Conservation (phyloP, 92 coral and sea anemone species). For the Virgularia gustaviana region DNA sequence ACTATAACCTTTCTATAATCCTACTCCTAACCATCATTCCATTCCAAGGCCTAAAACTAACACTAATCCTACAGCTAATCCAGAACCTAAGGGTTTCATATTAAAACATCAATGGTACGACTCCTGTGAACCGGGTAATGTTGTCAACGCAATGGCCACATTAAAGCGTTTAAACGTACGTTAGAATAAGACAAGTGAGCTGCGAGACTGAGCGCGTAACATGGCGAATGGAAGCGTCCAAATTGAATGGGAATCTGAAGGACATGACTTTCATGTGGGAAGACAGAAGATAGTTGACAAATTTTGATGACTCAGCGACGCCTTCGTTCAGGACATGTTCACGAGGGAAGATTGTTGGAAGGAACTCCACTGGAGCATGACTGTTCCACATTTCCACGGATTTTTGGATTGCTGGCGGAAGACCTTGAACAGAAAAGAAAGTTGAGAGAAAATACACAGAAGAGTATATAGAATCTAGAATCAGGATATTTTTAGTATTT, state of each 20-base stretch:
- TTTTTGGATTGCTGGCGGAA: conserved; percentile 64
- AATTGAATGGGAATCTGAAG: conserved; percentile 62
- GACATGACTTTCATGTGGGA: conserved; percentile 89
- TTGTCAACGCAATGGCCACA: no score
- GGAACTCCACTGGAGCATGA: conserved; percentile 58
- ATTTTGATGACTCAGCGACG: conserved; percentile 47
- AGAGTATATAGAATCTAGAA: background rate
- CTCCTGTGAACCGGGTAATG: no score
- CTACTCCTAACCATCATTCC: no score
- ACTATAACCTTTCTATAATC: no score
- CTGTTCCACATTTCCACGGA: conserved; percentile 82
- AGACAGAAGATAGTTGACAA: conserved; percentile 67
- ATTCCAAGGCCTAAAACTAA: no score
- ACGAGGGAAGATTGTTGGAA: conserved; percentile 64
- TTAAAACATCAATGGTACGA: no score
- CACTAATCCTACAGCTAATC: no score
- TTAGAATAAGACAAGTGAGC: conserved; percentile 70
- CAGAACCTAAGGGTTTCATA: no score
- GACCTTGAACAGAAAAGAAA: conserved; percentile 44
- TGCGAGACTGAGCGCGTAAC: conserved; percentile 74
- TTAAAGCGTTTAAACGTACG: no score
- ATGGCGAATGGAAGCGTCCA: conserved; percentile 83
- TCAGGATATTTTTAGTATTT: background rate
- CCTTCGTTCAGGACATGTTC: conserved; percentile 51
- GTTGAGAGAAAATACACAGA: background rate